phyloP scores from a whole-genome alignment of 2,888 invertebrate species.

The Phortica okadai region DNA sequence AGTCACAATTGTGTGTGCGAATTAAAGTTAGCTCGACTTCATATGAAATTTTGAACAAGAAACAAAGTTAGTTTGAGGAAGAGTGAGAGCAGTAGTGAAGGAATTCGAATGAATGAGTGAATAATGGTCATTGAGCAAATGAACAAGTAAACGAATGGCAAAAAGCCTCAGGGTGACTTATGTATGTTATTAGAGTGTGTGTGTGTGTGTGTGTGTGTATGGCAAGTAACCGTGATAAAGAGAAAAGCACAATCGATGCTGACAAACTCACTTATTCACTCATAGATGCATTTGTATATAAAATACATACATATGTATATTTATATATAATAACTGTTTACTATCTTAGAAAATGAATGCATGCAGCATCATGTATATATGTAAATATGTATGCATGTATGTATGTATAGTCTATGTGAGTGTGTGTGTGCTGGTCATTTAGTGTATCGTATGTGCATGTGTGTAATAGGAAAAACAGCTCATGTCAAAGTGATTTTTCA shows the following conservation, averaged over 20 bases:
- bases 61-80: too few species aligned
- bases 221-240: constrained; percentile 50
- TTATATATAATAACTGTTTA: too few species aligned
- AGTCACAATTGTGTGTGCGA: background rate
- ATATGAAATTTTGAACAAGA: background rate
- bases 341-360: background rate
- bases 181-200: background rate
- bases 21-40: background rate
- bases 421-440: constrained; percentile 23
- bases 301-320: too few species aligned
- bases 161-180: too few species aligned
- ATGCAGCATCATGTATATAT: too few species aligned
- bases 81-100: too few species aligned
- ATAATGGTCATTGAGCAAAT: too few species aligned
- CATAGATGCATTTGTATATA: constrained; percentile 15
- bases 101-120: too few species aligned
- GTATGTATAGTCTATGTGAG: background rate
- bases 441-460: constrained; percentile 12
- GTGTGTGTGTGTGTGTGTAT: background rate
- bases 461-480: constrained; percentile 33
- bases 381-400: background rate
- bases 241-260: constrained; percentile 55
- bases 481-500: constrained; percentile 70
- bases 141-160: too few species aligned
- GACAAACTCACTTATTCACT: constrained; percentile 24